Conservation (phyloP, 2,888 invertebrate species). For the Zeuzera pyrina region DNA sequence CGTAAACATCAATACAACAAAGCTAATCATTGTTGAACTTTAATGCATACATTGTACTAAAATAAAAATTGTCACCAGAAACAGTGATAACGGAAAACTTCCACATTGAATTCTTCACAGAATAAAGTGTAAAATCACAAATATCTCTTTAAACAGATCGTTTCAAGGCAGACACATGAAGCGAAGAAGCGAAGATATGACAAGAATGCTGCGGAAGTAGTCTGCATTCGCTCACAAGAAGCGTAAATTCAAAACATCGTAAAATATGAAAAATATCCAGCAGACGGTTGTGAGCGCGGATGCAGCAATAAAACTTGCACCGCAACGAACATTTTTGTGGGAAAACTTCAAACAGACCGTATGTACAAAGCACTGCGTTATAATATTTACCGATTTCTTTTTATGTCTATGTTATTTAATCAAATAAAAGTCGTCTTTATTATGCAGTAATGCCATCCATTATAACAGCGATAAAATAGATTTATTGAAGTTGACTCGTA, state of each 20-base stretch:
- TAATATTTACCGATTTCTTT: no score
- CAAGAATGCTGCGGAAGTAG: constrained; percentile 17
- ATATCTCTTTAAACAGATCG: no score
- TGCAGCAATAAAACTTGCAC: constrained; percentile 41
- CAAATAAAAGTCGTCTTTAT: no score
- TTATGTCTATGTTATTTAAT: no score
- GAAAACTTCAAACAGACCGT: constrained; percentile 23
- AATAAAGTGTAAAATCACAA: no score
- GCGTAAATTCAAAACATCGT: constrained; percentile 63
- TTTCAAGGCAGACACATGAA: neutral
- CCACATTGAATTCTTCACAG: no score
- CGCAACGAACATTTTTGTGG: constrained; percentile 29
- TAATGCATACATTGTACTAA: no score
- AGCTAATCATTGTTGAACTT: no score
- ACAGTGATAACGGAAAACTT: no score
- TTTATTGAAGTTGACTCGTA: neutral
- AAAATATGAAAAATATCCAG: constrained; percentile 62
- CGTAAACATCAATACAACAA: no score
- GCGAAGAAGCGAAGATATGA: constrained; percentile 1
- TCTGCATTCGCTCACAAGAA: constrained; percentile 32
- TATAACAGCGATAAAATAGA: neutral
- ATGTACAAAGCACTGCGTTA: constrained; percentile 18
- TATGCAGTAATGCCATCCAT: no score
- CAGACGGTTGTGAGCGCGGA: constrained; percentile 27
- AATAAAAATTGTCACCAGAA: no score